Conservation (phyloP, 2,888 invertebrate genomes). For the Chelonus formosanus region DNA sequence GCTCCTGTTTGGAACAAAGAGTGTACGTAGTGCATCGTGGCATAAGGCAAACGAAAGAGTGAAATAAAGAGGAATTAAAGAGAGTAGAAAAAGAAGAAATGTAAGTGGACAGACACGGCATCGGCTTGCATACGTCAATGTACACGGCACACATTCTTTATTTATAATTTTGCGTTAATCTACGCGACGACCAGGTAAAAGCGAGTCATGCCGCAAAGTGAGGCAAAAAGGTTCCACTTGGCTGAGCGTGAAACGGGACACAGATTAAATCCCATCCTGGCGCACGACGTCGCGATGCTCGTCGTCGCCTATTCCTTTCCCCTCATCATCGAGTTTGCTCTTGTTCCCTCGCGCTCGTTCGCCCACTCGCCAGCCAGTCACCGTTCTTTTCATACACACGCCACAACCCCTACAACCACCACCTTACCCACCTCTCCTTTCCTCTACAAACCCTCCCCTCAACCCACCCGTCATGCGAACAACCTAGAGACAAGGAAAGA, state of each 20-base stretch:
- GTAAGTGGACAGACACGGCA: conserved; percentile 20
- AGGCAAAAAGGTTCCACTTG: conserved; percentile 67
- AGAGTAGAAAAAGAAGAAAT: conserved; percentile 4
- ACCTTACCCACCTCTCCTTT: conserved; percentile 9
- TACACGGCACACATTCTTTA: conserved; percentile 61
- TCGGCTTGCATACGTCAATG: conserved; percentile 28
- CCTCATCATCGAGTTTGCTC: conserved; percentile 23
- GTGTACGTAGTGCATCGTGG: conserved; percentile 16
- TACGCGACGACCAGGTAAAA: conserved; percentile 65
- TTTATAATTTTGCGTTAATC: conserved; percentile 68
- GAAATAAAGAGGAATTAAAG: conserved; percentile 23
- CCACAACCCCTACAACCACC: too few species aligned
- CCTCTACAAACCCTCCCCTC: background rate
- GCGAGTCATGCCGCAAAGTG: conserved; percentile 63
- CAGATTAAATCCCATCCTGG: conserved; percentile 69
- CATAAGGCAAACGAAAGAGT: conserved; percentile 16
- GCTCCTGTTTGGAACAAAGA: conserved; percentile 14
- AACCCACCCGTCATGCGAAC: too few species aligned
- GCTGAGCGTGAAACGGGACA: conserved; percentile 69
- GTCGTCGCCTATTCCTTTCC: conserved; percentile 13
- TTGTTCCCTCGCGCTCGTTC: conserved; percentile 32
- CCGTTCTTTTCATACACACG: background rate
- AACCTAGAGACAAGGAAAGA: too few species aligned
- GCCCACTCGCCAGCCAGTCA: conserved; percentile 24
- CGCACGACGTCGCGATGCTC: conserved; percentile 56